These are phyloP conservation scores for Notoglanidium macrostoma DNA, from an alignment of 2,797 vertebrate genomes.

Conservation along the genomic window DNA sequence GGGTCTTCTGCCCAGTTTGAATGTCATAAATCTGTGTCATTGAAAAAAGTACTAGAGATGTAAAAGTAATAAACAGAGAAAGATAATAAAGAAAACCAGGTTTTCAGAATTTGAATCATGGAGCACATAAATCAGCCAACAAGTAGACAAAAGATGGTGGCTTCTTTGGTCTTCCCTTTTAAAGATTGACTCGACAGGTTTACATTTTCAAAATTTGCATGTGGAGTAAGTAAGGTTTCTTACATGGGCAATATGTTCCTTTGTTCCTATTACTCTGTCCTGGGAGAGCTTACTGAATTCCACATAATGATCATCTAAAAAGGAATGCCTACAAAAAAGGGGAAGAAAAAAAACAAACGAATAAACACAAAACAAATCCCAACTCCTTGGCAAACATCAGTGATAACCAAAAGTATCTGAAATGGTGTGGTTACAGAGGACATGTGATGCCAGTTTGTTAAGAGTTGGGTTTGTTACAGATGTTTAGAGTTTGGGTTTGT, in stretches of 20 bases:
- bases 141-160: not conserved
- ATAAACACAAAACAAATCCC: not conserved
- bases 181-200: not conserved
- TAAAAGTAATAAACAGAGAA: not conserved
- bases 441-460: not conserved
- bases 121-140: not conserved
- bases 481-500: not conserved
- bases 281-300: constrained; percentile 99
- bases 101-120: not conserved
- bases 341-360: not conserved
- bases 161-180: not conserved
- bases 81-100: not conserved
- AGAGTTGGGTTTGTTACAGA: no score
- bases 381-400: constrained; percentile 2
- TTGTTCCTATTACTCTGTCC: constrained; percentile 96
- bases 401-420: not conserved
- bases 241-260: constrained; percentile 94
- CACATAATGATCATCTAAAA: constrained; percentile 96
- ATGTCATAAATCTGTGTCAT: constrained; percentile 93
- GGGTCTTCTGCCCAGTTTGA: constrained; percentile 95
- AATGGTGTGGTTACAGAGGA: not conserved
- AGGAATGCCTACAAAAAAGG: constrained; percentile 85
- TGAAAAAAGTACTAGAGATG: not conserved
- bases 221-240: constrained; percentile 57
- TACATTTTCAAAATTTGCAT: not conserved